These are phyloP conservation scores for Promerops cafer DNA, from an alignment of 2,113 vertebrate genomes.

Conservation along the genomic window DNA sequence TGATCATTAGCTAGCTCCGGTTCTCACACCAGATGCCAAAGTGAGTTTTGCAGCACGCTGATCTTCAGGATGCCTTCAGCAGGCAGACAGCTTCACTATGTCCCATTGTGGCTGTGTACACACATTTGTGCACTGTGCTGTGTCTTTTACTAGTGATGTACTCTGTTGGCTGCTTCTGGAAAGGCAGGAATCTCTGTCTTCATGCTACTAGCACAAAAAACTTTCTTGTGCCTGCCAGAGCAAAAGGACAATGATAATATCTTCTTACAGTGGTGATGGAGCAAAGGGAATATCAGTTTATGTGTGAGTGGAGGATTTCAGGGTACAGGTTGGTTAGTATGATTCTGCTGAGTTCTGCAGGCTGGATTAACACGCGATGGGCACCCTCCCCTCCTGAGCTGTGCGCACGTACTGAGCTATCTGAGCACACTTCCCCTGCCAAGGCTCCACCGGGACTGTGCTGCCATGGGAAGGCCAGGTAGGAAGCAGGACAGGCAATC, in stretches of 20 bases:
- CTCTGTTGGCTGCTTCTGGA: neutral
- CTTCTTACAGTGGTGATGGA: neutral
- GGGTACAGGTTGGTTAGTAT: neutral
- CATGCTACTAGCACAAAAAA: neutral
- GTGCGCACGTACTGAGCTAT: rapidly evolving
- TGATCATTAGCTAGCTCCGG: neutral
- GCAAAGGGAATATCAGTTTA: neutral
- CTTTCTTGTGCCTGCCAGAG: neutral
- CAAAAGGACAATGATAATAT: neutral
- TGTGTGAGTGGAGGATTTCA: neutral
- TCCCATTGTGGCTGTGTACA: no score
- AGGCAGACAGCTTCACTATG: neutral
- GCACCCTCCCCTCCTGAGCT: neutral
- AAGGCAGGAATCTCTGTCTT: neutral
- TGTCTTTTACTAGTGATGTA: neutral
- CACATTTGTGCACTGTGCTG: neutral
- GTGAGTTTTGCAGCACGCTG: neutral
- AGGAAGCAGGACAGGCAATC: neutral
- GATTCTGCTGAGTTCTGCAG: neutral
- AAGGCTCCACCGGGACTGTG: rapidly evolving
- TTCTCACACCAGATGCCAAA: neutral
- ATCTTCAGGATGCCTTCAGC: neutral
- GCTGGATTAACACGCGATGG: neutral
- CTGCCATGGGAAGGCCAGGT: neutral
- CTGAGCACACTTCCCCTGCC: neutral